Percentiles rank a stretch among this genome's conserved stretches.
Conservation (phyloP, 2,113 vertebrate species). For the Podilymbus podiceps region DNA sequence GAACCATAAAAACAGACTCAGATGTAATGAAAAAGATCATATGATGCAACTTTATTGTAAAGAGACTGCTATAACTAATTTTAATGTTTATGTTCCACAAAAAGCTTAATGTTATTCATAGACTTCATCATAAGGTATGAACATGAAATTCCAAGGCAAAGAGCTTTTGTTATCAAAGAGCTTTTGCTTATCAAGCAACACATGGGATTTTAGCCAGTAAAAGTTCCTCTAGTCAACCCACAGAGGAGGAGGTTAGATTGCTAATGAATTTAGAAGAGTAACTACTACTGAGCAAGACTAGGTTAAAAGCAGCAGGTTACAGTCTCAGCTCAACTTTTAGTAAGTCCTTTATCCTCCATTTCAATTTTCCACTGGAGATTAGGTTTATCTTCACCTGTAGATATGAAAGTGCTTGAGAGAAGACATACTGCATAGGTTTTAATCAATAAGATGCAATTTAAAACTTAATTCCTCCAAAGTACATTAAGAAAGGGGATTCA, state of each 20-base stretch:
- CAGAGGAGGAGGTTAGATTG: not conserved
- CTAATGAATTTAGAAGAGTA: not conserved
- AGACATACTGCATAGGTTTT: not conserved
- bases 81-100: not conserved
- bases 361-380: not conserved
- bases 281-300: not conserved
- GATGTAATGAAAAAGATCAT: not conserved
- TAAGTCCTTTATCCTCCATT: not conserved
- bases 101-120: not conserved
- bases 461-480: constrained; percentile 13
- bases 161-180: not conserved
- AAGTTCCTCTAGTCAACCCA: not conserved
- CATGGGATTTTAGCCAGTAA: not conserved
- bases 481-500: not conserved
- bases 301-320: not conserved
- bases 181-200: not conserved
- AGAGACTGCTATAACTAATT: not conserved
- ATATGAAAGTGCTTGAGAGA: not conserved
- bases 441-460: constrained; percentile 6
- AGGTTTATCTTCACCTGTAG: not conserved
- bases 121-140: not conserved
- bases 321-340: not conserved
- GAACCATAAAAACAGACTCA: not conserved
- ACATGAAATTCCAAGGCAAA: not conserved
- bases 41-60: not conserved